Base-by-base conservation (phyloP, 2,113 vertebrate species). In the Melanocharis versteri region DNA sequence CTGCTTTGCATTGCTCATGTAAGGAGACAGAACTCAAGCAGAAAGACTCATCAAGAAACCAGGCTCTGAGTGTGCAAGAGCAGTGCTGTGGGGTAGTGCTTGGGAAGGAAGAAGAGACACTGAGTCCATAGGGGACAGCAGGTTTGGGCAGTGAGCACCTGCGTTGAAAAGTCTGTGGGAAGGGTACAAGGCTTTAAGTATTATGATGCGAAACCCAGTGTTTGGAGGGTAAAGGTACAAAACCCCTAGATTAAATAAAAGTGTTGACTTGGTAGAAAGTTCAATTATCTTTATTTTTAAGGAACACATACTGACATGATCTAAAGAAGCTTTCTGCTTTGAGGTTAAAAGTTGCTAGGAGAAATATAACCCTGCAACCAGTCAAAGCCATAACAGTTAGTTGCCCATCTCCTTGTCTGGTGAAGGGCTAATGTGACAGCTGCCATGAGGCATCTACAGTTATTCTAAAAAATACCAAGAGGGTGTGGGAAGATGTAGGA, bases 261-360 rank as follows among this genome's bases (percentile, higher is more conserved):
- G 24, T 40, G 5, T 83, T 90, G 58, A 76, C 45, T 79, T 70
- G 7, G 56, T 70, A 78, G 40, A 81, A 93, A 78, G 18, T 81
- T 73, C 45, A 77, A 90, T 77, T 91, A 26, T 80, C 70, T 83
- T 91, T 83, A 47, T 86, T 23, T 81, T 85, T 86, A 77, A 48
- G 26, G 31, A 96, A 93, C 18, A 11, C 24, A n/a, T 47, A 93
- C 60, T 93, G 93, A 88, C 79, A 68, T 54, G 58, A 88, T 64
- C 51, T 78, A 71, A 88, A 69, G 8, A 71, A 81, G 13, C 23
- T 83, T 45, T 73, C 64, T 76, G 22, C 44, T 96, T 84, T 75
- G 65, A 93, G 93, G 90, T 96, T 96, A 92, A 97, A 93, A 94
- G 50, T 82, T 72, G 72, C 80, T 87, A 65, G 51, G 28, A 95